Conservation (phyloP, 37 sponge, comb jelly and placozoan genomes). For the Agelas oroides region DNA sequence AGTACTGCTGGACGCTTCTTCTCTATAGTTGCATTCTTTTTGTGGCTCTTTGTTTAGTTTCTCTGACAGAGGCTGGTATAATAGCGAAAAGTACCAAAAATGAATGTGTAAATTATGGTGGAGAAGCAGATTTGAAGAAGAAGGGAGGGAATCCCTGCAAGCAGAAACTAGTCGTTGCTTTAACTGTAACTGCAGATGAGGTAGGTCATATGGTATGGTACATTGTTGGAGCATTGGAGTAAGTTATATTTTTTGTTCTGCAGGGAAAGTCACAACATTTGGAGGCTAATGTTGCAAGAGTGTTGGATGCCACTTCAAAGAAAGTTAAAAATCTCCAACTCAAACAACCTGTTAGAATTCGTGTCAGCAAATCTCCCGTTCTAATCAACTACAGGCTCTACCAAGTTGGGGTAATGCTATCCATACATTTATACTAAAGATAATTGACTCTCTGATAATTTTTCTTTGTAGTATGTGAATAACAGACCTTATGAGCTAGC, state of each 20-base stretch:
- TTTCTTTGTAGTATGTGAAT: conserved; percentile 44
- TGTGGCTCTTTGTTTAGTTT: background rate
- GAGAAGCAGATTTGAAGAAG: conserved; percentile 44
- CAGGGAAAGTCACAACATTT: conserved; percentile 78
- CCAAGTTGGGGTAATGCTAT: conserved; percentile 84
- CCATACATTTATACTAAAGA: background rate
- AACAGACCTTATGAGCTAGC: conserved; percentile 61
- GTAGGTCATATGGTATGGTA: conserved; percentile 17
- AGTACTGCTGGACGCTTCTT: too few species aligned
- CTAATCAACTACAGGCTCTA: conserved; percentile 56
- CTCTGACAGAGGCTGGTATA: conserved; percentile 7
- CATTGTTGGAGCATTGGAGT: background rate
- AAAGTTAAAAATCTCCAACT: conserved; percentile 59
- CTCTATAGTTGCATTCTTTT: too few species aligned
- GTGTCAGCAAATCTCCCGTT: conserved; percentile 78
- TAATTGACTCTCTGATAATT: too few species aligned
- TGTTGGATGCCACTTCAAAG: conserved; percentile 45
- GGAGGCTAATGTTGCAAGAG: conserved; percentile 68
- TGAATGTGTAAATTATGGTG: conserved; percentile 42
- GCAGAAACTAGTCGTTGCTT: conserved; percentile 69
- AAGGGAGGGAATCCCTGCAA: conserved; percentile 47
- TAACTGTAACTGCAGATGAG: conserved; percentile 75
- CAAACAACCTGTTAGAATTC: conserved; percentile 75
- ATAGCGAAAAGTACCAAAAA: conserved; percentile 50
- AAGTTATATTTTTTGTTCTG: background rate